Evolutionary conservation across 2,113 vertebrate genomes (phyloP).

Genomic region (Ovis canadensis): DNA sequence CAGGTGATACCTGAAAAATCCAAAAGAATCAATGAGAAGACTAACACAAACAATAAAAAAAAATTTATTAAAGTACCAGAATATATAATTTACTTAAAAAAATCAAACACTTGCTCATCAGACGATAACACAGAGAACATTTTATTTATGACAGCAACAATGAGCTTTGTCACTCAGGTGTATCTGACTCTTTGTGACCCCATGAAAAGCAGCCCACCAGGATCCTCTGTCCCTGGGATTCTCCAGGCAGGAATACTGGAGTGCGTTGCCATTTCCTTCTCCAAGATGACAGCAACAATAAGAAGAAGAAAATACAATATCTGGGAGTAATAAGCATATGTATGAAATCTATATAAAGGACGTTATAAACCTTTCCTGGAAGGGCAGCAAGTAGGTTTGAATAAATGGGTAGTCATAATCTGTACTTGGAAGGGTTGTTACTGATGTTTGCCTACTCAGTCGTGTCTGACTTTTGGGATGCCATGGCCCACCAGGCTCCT

Average conservation of each 20-base stretch:
- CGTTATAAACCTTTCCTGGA: not conserved
- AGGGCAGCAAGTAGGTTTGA: not conserved
- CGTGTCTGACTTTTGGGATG: accelerated
- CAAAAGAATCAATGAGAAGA: not conserved
- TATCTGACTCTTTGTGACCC: not conserved
- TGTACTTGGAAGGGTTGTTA: not conserved
- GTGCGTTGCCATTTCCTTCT: not conserved
- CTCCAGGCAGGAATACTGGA: not conserved
- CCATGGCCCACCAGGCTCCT: not conserved
- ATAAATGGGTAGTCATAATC: not conserved
- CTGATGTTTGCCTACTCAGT: not conserved
- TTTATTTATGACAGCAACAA: not conserved
- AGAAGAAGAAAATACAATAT: not conserved
- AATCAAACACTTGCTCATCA: not conserved
- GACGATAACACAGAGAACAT: not conserved
- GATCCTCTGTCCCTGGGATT: not conserved
- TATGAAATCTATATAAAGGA: not conserved
- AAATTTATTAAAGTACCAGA: not conserved
- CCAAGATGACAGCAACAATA: not conserved
- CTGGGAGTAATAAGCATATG: not conserved
- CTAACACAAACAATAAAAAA: not conserved
- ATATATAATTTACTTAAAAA: not conserved
- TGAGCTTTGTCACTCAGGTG: accelerated
- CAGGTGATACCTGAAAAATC: not conserved
- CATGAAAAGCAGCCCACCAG: not conserved